Evolutionary conservation across 2,888 invertebrate species (phyloP), one percentile per base, ranked within the genome.

Genomic region (Apamea anceps): DNA sequence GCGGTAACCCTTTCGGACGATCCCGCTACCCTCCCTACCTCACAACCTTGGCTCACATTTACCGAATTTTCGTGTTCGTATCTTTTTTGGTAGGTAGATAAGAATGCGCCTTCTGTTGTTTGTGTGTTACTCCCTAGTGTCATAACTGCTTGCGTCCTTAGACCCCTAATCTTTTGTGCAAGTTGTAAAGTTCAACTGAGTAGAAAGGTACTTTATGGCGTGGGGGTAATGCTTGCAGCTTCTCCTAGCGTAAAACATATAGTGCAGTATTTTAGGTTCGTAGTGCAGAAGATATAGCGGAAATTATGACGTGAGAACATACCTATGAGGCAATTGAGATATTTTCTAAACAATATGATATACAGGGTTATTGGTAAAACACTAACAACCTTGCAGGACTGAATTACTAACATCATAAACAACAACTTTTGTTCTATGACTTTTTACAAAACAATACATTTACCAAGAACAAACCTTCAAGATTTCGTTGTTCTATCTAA

Each of bases 121-220:
- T n/a, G n/a, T n/a, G n/a, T n/a, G n/a, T n/a, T 1, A 0, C 15
- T 72, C 1, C 5, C 2, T 5, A 62, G 21, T 73, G 75, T 8
- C 18, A 48, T 28, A n/a, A 63, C 60, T 85, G 60, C 15, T 70
- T 66, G 54, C 37, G 54, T 73, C 75, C 60, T 75, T 45, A 85
- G 65, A 70, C 21, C 65, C 45, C 37, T 81, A 81, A 84, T 84
- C 82, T 85, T 80, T 77, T 57, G 73, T 76, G 73, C 82, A 81
- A 74, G 73, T 42, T 71, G 42, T 85, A 85, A 84, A 75, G 75
- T 75, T 85, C 65, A 84, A 85, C 73, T 60, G 81, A 73, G 62
- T 7, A 57, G 65, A 81, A 72, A 54, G 21, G 28, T 72, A 71
- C 66, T 81, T 85, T 81, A 84, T 63, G 71, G 48, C 13, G 76